Percentiles rank a stretch among this genome's conserved stretches.
Evolutionary conservation across 2,113 vertebrate genomes (phyloP).

Genomic region (Lophius piscatorius): DNA sequence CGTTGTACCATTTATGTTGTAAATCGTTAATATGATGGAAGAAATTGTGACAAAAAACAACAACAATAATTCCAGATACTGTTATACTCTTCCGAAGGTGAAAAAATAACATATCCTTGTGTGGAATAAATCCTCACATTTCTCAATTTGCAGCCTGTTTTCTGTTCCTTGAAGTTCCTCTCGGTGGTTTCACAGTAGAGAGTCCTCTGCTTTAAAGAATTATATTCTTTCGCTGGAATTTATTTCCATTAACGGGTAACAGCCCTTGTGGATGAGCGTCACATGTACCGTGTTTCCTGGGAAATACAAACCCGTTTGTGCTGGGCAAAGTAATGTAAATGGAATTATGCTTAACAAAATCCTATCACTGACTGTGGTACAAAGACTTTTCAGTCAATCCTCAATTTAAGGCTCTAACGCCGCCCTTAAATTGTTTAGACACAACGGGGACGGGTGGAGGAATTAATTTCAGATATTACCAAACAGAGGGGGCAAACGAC

Average conservation of each 20-base stretch:
- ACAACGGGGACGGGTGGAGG: slow-evolving; percentile 63
- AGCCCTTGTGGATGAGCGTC: slow-evolving; percentile 49
- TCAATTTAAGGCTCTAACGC: slow-evolving; percentile 60
- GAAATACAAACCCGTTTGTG: slow-evolving; percentile 35
- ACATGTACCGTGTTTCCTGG: slow-evolving; percentile 47
- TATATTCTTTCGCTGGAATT: slow-evolving; percentile 25
- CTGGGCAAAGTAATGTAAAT: slow-evolving; percentile 53
- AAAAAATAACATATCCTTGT: slow-evolving; percentile 46
- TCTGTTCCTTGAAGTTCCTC: slow-evolving; percentile 31
- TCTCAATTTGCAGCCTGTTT: slow-evolving; percentile 24
- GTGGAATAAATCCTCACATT: slow-evolving; percentile 37
- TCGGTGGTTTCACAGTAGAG: slow-evolving; percentile 30
- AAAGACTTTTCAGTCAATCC: slow-evolving; percentile 60
- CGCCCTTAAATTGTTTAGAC: slow-evolving; percentile 75
- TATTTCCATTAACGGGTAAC: slow-evolving; percentile 40
- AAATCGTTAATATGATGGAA: no score
- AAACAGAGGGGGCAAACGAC: slow-evolving; percentile 68
- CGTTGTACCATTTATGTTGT: no score
- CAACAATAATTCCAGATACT: slow-evolving; percentile 31
- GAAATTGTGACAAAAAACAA: no score
- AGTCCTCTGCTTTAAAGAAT: slow-evolving; percentile 52
- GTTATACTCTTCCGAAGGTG: slow-evolving; percentile 59
- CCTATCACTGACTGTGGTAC: slow-evolving; percentile 37
- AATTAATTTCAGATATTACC: slow-evolving; percentile 78
- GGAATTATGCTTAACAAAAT: slow-evolving; percentile 54